These are phyloP conservation scores for Drosophila prolongata DNA, from an alignment of 2,888 invertebrate genomes.

Conservation along the genomic window DNA sequence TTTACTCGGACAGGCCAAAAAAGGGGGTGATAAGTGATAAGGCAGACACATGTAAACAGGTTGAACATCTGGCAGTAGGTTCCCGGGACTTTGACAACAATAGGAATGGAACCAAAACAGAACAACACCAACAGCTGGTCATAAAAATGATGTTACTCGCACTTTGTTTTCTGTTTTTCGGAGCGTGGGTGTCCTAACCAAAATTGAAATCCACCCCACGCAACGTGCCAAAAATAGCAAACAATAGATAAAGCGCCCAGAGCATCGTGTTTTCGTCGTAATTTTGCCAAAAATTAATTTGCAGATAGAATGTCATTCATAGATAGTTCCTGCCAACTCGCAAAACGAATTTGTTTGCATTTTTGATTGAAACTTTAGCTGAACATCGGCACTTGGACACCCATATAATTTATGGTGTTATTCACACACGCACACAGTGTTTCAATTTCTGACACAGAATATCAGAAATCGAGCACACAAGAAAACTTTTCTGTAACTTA, in stretches of 20 bases:
- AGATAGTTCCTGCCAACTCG: constrained; percentile 2
- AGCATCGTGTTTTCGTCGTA: constrained; percentile 2
- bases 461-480: constrained; percentile 51
- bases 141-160: constrained; percentile 20
- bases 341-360: constrained; percentile 16
- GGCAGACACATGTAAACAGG: constrained; percentile 45
- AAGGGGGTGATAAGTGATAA: constrained; percentile 42
- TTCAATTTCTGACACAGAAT: constrained; percentile 28
- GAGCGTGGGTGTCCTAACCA: constrained; percentile 12
- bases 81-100: constrained; percentile 2
- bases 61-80: constrained; percentile 23
- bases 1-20: constrained; percentile 34
- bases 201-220: constrained; percentile 24
- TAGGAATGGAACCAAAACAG: background rate
- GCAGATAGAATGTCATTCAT: background rate
- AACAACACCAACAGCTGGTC: constrained; percentile 36
- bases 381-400: background rate
- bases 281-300: constrained; percentile 12
- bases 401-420: constrained; percentile 21
- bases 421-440: constrained; percentile 12
- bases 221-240: constrained; percentile 20
- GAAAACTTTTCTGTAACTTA: constrained; percentile 63
- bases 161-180: constrained; percentile 1
- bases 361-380: constrained; percentile 2
- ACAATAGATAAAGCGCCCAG: constrained; percentile 7